Percentiles rank a stretch among this genome's conserved stretches.
Evolutionary conservation across 2,888 invertebrate species (phyloP).

Genomic region (Dicyrtomina minuta): DNA sequence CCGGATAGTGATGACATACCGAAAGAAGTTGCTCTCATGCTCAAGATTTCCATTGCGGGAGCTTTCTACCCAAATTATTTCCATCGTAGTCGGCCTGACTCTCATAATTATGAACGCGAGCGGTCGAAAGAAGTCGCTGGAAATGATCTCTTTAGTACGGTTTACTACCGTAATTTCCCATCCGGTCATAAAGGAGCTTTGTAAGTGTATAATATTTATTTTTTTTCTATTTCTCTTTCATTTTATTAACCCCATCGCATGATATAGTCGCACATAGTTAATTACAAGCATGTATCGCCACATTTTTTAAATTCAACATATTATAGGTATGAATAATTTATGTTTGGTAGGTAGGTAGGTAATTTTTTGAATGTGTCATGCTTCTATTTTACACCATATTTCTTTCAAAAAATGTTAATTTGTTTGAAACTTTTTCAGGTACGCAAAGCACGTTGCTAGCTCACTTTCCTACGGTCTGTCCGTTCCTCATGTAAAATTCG

Average conservation of each 20-base stretch:
- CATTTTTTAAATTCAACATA: too few relatives aligned
- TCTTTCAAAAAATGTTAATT: too few relatives aligned
- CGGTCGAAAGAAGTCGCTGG: slow-evolving; percentile 70
- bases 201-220: slow-evolving; percentile 58
- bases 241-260: too few relatives aligned
- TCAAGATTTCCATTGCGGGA: slow-evolving; percentile 70
- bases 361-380: too few relatives aligned
- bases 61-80: slow-evolving; percentile 95
- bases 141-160: slow-evolving; percentile 74
- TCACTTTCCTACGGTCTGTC: slow-evolving; percentile 35
- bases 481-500: slow-evolving; percentile 44
- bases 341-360: too few relatives aligned
- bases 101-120: slow-evolving; percentile 66
- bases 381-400: too few relatives aligned
- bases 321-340: too few relatives aligned
- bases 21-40: slow-evolving; percentile 44
- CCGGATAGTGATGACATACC: slow-evolving; percentile 33
- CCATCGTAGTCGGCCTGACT: slow-evolving; percentile 61
- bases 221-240: background rate
- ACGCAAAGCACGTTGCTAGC: slow-evolving; percentile 42
- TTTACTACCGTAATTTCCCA: slow-evolving; percentile 63
- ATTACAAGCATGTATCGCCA: background rate
- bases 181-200: slow-evolving; percentile 68
- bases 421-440: slow-evolving; percentile 34
- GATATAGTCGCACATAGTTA: too few relatives aligned